Percentiles rank a stretch among this genome's conserved stretches.
Conservation (phyloP, 2,113 vertebrate species). For the Semnornis frantzii region DNA sequence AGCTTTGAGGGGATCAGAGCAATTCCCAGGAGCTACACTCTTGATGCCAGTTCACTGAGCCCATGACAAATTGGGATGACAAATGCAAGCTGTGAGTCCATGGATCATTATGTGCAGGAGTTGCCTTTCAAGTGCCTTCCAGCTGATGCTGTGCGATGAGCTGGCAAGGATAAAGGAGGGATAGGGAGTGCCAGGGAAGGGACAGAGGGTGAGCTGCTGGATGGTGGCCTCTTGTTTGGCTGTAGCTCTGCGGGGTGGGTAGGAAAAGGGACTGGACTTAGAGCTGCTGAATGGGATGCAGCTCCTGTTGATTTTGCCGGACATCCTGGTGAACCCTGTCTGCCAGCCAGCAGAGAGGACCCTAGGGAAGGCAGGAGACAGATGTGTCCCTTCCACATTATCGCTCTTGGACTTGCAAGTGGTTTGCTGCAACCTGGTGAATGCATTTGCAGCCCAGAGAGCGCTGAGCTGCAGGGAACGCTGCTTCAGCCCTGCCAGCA, state of each 20-base stretch:
- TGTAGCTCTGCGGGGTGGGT: neutral
- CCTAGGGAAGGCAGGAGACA: neutral
- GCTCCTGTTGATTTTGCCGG: neutral
- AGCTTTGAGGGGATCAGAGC: constrained; percentile 51
- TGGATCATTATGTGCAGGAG: neutral
- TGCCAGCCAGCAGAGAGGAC: neutral
- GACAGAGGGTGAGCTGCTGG: neutral
- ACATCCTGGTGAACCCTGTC: neutral
- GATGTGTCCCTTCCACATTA: neutral
- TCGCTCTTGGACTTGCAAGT: neutral
- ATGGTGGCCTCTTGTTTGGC: neutral
- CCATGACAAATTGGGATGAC: constrained; percentile 47
- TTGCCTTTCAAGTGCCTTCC: neutral
- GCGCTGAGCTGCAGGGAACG: neutral
- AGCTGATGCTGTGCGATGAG: neutral
- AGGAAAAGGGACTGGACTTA: neutral
- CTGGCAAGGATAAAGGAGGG: neutral
- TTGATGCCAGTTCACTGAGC: constrained; percentile 40
- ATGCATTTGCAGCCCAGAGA: rapidly evolving
- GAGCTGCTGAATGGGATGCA: neutral
- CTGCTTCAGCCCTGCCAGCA: neutral
- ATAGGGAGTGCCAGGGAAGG: neutral
- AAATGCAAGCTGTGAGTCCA: neutral
- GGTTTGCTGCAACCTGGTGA: rapidly evolving
- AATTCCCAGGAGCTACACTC: constrained; percentile 6